Evolutionary conservation across 2,797 vertebrate species (phyloP).

Genomic region (Coranthus polyacanthus): DNA sequence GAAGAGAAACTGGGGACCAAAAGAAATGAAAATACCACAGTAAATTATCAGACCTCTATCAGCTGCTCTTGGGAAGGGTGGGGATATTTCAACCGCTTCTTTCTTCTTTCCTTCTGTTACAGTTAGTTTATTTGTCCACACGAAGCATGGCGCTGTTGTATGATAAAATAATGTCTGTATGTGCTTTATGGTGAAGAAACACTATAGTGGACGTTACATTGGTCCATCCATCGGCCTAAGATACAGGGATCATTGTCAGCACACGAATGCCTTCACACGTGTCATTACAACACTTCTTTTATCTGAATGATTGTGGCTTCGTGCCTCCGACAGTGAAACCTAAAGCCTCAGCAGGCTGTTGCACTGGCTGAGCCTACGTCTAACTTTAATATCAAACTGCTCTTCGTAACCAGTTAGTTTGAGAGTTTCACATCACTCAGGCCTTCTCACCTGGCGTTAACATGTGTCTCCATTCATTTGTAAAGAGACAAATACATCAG

Average conservation of each 20-base stretch:
- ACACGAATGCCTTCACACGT: slow-evolving; percentile 23
- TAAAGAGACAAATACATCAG: too few species aligned
- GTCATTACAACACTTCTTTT: slow-evolving; percentile 41
- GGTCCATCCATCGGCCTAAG: slow-evolving; percentile 18
- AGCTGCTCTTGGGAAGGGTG: slow-evolving; percentile 73
- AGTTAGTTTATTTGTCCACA: slow-evolving; percentile 42
- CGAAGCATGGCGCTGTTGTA: slow-evolving; percentile 66
- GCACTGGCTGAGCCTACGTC: slow-evolving; percentile 29
- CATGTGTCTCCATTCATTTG: too few species aligned
- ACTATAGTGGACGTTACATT: slow-evolving; percentile 8
- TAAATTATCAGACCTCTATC: slow-evolving; percentile 74
- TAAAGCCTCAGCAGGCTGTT: slow-evolving; percentile 40
- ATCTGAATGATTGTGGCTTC: slow-evolving; percentile 11
- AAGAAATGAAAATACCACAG: slow-evolving; percentile 34
- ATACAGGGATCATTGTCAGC: slow-evolving; percentile 25
- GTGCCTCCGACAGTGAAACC: background rate
- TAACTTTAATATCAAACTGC: background rate
- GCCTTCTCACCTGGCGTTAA: too few species aligned
- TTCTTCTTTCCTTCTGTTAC: slow-evolving; percentile 7
- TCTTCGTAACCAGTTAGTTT: too few species aligned
- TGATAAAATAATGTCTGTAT: slow-evolving; percentile 49
- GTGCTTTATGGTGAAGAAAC: slow-evolving; percentile 52
- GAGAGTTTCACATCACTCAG: too few species aligned
- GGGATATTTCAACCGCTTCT: slow-evolving; percentile 62
- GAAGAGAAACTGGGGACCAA: slow-evolving; percentile 72